Evolutionary conservation across 2,113 vertebrate genomes (phyloP), one percentile per base, ranked within the genome.

Genomic region (Dunckerocampus dactyliophorus): DNA sequence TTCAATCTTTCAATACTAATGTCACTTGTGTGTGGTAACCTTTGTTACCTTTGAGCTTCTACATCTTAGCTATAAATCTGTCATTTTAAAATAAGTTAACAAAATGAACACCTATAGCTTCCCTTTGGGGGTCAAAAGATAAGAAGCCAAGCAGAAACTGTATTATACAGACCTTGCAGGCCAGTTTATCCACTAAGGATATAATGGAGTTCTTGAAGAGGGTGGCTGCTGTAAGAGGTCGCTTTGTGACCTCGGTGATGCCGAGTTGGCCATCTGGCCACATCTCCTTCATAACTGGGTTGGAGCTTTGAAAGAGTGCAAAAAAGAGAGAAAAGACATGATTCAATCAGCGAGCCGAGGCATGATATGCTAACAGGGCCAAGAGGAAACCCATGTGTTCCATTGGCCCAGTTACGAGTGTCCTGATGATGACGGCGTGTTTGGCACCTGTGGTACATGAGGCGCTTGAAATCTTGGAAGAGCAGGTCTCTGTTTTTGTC

Each of bases 141-240:
- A 43, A 14, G 4, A 51, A 31, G 24, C 8, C 21, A 8, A 15
- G 49, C 9, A 20, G 8, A 49, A 68, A 7, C 0, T 7, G 39
- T 3, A 21, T 15, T 3, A 4, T 21, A 67, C 65, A 45, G 84
- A 98, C 96, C 94, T 98, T 98, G 77, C 92, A 94, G 19, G 91
- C 92, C 43, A 98, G 82, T 68, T 96, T 98, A 61, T 95, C 94
- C 65, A 96, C 93, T 61, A 98, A 73, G 1, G 94, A 91, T 62
- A 98, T 90, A 14, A 98, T 98, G 88, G 96, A 98, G 88, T 92
- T 98, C 87, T 94, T 97, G 87, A 98, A 98, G 82, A 98, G 93
- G 0, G 91, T 93, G 37, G 92, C 96, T 0, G 95, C 92, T 0
- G 95, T 97, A 72, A 92, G 85, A 0, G 96, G 96, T 3, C 96